Evolutionary conservation across 1,140 invertebrate species (phyloP).

Genomic region (Capitella teleta): DNA sequence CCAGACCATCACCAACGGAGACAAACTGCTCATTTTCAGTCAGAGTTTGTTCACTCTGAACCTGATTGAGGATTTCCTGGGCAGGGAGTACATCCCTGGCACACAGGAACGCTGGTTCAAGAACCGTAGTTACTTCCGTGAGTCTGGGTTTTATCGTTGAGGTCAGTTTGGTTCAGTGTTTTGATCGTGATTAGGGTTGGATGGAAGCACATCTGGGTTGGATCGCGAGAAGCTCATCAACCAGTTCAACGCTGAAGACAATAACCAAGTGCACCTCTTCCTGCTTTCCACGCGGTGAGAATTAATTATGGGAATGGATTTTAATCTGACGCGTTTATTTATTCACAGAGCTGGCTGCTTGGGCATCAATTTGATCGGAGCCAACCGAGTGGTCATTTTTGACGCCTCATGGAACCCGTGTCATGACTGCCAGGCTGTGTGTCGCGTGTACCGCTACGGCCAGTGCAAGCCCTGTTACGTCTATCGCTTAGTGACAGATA

Average conservation of each 20-base stretch:
- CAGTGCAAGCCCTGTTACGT: slow-evolving; percentile 86
- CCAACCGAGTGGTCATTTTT: slow-evolving; percentile 92
- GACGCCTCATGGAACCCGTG: slow-evolving; percentile 99
- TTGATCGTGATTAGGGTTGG: slow-evolving; percentile 48
- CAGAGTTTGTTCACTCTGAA: slow-evolving; percentile 91
- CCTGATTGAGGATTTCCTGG: slow-evolving; percentile 91
- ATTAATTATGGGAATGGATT: background rate
- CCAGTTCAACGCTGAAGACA: slow-evolving; percentile 79
- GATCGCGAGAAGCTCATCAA: slow-evolving; percentile 95
- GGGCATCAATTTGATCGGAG: slow-evolving; percentile 90
- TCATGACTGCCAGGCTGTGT: slow-evolving; percentile 63
- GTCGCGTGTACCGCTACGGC: slow-evolving; percentile 80
- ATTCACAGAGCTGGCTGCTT: slow-evolving; percentile 78
- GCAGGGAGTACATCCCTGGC: slow-evolving; percentile 64
- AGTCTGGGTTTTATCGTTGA: slow-evolving; percentile 46
- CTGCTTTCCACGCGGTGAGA: slow-evolving; percentile 72
- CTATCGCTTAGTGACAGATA: slow-evolving; percentile 77
- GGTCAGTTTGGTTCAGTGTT: background rate
- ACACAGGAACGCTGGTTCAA: slow-evolving; percentile 62
- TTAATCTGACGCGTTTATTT: background rate
- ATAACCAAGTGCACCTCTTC: slow-evolving; percentile 63
- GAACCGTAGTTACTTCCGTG: slow-evolving; percentile 83
- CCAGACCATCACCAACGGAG: slow-evolving; percentile 72
- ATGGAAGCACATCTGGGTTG: slow-evolving; percentile 85
- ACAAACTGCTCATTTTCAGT: slow-evolving; percentile 90